These are phyloP conservation scores for Alethe castanea DNA, from an alignment of 2,113 vertebrate species.

Conservation along the genomic window DNA sequence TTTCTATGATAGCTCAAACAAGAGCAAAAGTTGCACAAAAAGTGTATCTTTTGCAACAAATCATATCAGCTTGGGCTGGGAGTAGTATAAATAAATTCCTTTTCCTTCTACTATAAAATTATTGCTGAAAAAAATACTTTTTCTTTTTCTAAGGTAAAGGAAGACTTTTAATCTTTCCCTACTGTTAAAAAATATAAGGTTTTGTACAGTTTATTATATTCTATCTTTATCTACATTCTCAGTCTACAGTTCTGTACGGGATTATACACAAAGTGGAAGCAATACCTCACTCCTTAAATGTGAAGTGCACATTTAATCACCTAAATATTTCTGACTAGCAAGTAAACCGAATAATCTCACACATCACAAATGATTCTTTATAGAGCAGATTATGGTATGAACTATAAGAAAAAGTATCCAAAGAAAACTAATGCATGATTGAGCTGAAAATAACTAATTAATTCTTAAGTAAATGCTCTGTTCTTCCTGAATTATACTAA, in stretches of 20 bases:
- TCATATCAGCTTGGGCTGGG: background rate
- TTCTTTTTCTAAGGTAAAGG: background rate
- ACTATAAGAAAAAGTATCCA: background rate
- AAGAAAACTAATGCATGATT: background rate
- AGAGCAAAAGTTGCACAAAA: background rate
- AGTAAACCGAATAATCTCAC: background rate
- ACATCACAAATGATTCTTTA: background rate
- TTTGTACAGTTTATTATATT: background rate
- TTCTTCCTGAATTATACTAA: background rate
- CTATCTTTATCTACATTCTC: slow-evolving; percentile 4
- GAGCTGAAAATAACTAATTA: background rate
- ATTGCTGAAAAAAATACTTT: slow-evolving; percentile 54
- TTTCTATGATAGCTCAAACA: background rate
- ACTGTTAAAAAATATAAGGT: background rate
- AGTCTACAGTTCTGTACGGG: background rate
- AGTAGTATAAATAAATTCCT: background rate
- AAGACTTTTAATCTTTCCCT: slow-evolving; percentile 26
- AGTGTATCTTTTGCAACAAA: background rate
- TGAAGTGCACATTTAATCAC: slow-evolving; percentile 26
- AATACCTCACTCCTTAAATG: background rate
- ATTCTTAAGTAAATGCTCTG: background rate
- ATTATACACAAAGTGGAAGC: slow-evolving; percentile 15
- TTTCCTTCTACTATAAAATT: slow-evolving; percentile 48
- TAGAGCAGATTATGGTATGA: background rate
- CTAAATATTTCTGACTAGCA: background rate